Base-by-base conservation (phyloP, 2,888 invertebrate genomes). In the Agriopis marginaria region DNA sequence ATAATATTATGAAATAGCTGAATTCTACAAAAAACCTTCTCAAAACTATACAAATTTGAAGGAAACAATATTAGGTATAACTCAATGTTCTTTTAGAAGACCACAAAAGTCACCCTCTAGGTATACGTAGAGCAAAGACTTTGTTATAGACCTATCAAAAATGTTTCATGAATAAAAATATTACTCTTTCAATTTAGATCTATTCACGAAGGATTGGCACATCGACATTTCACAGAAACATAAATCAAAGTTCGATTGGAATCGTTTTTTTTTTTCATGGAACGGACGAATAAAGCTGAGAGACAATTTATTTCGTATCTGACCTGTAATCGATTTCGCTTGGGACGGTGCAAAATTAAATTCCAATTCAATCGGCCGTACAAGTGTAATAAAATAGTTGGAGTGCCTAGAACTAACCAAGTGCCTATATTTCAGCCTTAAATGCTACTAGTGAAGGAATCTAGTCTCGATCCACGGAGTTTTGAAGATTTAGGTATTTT, bases 281-380 rank as follows among this genome's bases (percentile, higher is more conserved):
- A 62, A 51, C 42, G 61, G 17, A 76, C 65, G 63, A 71, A 70
- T 64, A 70, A 66, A 69, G 59, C 72, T 40, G 45, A 58, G 73
- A 72, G 72, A 76, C 78, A 81, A 82, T 85, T 77, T 81, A 78
- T 80, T 71, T 77, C 76, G 73, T 50, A 70, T 72, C 72, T 74
- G 75, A 76, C 75, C 79, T 75, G 77, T 77, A 80, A 80, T 79
- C 77, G 77, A 78, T 76, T 79, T 77, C 69, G 63, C 73, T 70
- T 67, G 70, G 77, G 75, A 73, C 73, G 66, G 59, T 72, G 74
- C 71, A 73, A 78, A 80, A 80, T 85, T 79, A 81, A 82, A 84
- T 82, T 81, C 78, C 73, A 72, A 70, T 73, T 73, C 74, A 65
- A 73, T 74, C 66, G 71, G 62, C 61, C 60, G 68, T 71, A 75